Conservation (phyloP, 2,888 invertebrate genomes). For the Venusia cambrica region DNA sequence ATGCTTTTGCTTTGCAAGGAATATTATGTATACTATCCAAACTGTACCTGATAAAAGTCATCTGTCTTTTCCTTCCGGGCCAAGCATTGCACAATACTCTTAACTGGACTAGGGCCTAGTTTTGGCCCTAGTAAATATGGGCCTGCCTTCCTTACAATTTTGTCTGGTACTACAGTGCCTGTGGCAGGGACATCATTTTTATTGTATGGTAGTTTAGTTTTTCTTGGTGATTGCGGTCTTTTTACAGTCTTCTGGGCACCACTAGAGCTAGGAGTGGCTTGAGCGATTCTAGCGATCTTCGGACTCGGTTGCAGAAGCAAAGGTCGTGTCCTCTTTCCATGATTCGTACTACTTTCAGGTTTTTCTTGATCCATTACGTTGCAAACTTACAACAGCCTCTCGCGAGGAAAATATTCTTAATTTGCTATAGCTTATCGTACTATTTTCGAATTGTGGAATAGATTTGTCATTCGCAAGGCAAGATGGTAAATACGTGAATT, state of each 20-base stretch:
- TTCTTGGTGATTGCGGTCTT: constrained; percentile 50
- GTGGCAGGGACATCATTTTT: constrained; percentile 66
- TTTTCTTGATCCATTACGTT: constrained; percentile 67
- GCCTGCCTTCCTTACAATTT: constrained; percentile 82
- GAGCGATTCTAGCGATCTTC: constrained; percentile 62
- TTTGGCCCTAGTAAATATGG: constrained; percentile 86
- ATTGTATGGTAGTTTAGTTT: constrained; percentile 50
- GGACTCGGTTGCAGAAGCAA: constrained; percentile 65
- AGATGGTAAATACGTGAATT: too few species aligned
- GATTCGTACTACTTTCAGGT: constrained; percentile 61
- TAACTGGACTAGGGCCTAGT: constrained; percentile 86
- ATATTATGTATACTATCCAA: too few species aligned
- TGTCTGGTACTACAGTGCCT: constrained; percentile 77
- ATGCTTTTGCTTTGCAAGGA: too few species aligned
- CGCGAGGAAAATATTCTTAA: too few species aligned
- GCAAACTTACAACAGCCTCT: too few species aligned
- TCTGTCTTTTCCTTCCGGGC: constrained; percentile 86
- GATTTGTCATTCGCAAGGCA: too few species aligned
- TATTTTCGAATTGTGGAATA: too few species aligned
- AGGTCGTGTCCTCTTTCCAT: constrained; percentile 73
- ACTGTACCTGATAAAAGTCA: constrained; percentile 82
- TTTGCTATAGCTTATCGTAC: too few species aligned
- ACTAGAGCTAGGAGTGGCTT: constrained; percentile 54
- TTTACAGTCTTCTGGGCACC: constrained; percentile 55
- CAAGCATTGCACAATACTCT: constrained; percentile 88